These are phyloP conservation scores for Drosophila fungiperda DNA, from an alignment of 2,888 invertebrate species.

Conservation along the genomic window DNA sequence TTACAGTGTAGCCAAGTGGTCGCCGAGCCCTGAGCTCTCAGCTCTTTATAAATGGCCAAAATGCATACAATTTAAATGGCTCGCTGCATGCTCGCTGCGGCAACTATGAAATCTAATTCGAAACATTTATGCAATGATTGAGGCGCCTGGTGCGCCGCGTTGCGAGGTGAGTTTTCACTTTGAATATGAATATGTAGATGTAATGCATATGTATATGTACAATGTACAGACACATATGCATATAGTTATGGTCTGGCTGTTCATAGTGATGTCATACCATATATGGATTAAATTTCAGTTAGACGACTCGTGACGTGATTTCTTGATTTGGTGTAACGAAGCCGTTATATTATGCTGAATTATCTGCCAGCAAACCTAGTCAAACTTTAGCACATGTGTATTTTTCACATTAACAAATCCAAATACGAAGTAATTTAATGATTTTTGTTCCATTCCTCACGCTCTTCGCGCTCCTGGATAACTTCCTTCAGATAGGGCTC, in stretches of 20 bases:
- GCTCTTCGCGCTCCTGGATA: conserved; percentile 90
- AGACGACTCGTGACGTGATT: conserved; percentile 65
- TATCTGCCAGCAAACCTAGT: conserved; percentile 3
- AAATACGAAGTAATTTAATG: background rate
- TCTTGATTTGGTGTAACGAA: conserved; percentile 45
- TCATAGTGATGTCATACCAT: conserved; percentile 79
- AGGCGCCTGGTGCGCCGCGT: conserved; percentile 53
- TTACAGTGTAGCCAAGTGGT: conserved; percentile 29
- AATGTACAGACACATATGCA: conserved; percentile 16
- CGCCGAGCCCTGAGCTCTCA: conserved; percentile 5
- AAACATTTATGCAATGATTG: conserved; percentile 57
- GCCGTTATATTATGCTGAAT: conserved; percentile 45
- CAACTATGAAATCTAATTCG: conserved; percentile 74
- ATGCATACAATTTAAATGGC: conserved; percentile 57
- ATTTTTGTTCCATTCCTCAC: conserved; percentile 88
- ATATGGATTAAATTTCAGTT: conserved; percentile 81
- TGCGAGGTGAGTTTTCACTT: conserved; percentile 15
- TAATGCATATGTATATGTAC: conserved; percentile 23
- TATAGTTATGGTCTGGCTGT: conserved; percentile 69
- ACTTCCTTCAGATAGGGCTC: conserved; percentile 92
- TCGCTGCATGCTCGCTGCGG: conserved; percentile 47
- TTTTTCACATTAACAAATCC: background rate
- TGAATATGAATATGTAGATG: conserved; percentile 31
- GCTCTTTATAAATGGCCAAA: conserved; percentile 52
- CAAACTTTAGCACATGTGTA: background rate